These are phyloP conservation scores for Tryphoninae sp. DNA, from an alignment of 2,888 invertebrate genomes.

Conservation along the genomic window DNA sequence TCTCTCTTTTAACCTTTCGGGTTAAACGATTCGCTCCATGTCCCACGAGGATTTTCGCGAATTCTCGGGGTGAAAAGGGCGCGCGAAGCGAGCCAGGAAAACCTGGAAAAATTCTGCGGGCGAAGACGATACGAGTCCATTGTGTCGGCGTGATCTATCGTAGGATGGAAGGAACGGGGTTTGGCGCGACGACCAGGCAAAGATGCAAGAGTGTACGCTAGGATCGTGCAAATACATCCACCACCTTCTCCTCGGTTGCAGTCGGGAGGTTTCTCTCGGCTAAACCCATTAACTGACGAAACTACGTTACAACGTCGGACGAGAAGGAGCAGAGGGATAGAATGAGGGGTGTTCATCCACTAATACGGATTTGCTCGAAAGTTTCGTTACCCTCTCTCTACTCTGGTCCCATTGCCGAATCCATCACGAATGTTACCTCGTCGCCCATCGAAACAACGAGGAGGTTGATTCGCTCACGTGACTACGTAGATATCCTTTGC, in stretches of 20 bases:
- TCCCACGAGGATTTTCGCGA: conserved; percentile 6
- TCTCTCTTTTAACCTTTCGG: not conserved
- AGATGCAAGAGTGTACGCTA: no score
- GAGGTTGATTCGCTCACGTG: not conserved
- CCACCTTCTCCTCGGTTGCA: conserved; percentile 1
- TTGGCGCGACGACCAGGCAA: no score
- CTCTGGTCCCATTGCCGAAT: not conserved
- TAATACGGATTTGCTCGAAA: conserved; percentile 56
- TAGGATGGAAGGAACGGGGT: not conserved
- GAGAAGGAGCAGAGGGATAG: not conserved
- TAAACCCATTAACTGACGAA: conserved; percentile 23
- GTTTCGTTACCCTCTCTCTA: conserved; percentile 9
- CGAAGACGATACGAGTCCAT: conserved; percentile 6
- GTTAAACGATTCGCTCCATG: not conserved
- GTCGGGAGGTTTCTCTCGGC: conserved; percentile 16
- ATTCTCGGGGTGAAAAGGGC: not conserved
- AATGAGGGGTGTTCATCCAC: conserved; percentile 26
- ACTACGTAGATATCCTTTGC: conserved; percentile 4
- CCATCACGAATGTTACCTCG: conserved; percentile 10
- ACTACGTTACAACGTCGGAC: conserved; percentile 36
- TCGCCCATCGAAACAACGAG: not conserved
- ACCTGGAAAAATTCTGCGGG: not conserved
- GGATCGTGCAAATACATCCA: no score
- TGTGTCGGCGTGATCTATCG: conserved; percentile 24
- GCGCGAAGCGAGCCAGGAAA: not conserved